Base-by-base conservation (phyloP, 2,797 vertebrate species). In the Notolepis coatsorum region DNA sequence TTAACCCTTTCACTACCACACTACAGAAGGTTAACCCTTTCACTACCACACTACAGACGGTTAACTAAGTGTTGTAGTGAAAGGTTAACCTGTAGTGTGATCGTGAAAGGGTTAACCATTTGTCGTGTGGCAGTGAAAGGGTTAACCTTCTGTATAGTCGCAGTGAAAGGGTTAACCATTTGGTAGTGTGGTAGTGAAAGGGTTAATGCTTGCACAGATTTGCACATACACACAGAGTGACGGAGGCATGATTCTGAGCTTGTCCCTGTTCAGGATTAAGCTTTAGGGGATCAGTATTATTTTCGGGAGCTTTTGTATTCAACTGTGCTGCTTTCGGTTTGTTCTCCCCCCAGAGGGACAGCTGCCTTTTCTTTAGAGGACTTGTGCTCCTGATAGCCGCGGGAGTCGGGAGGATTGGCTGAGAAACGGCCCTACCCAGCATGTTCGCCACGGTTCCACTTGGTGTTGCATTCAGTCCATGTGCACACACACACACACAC, bases 211-310 rank as follows among this genome's bases (percentile, higher is more conserved):
- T 54, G 13, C 58, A 61, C 67, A 60, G 56, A 75, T 73, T 74
- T 73, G 69, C 64, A 68, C 49, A 53, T 41, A 30, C 60, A 64
- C 49, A 66, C 64, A 43, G 41, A 43, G 59, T 25, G 68, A 61
- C 47, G 54, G 38, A 70, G 70, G 69, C 28, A 31, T 53, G n/a
- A 57, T 70, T 71, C 79, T 31, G 46, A 63, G 55, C 58, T 75
- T 20, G 49, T 68, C 67, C 81, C 72, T 57, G 39, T 68, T 58
- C 9, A 56, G 80, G 81, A 82, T 88, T 82, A 71, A 71, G 78
- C 58, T 61, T 68, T 45, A 0, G 72, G 71, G 38, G 47, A 64
- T 65, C 52, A 38, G 61, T 61, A 52, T 81, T 61, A 52, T 81
- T 79, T 66, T 51, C 51, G 45, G 46, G 64, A 48, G 79, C 66